Evolutionary conservation across 2,888 invertebrate species (phyloP), one percentile per base, ranked within the genome.

Genomic region (Opisthograptis luteolata): DNA sequence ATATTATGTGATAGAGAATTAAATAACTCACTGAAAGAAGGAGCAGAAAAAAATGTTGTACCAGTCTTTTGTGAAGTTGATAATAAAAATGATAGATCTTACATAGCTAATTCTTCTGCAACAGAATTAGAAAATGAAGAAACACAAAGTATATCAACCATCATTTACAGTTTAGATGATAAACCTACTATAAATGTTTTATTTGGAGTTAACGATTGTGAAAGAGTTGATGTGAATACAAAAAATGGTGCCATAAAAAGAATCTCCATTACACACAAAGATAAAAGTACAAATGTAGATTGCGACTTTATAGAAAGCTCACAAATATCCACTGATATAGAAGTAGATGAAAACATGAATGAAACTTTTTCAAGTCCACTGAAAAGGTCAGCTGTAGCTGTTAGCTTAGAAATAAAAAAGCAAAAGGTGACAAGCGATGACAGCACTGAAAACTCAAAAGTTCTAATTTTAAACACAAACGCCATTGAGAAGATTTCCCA

Each of bases 401-500:
- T 88, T 69, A 86, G 76, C 62, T 64, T 88, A 66, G 86, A 87
- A 81, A 83, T 87, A 62, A 87, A 87, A 81, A 88, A 80, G 70
- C 78, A 78, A 64, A 85, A 79, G 55, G 52, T 73, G 70, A 69
- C 81, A 71, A 32, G 54, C 53, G 62, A 64, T 57, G 68, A 72
- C 62, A 69, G 59, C 51, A 58, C 60, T 71, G 80, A 81, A 70
- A 73, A 80, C 70, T 63, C 75, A 64, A 87, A 81, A 74, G 77
- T 90, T 90, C 89, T 87, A 76, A 86, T 86, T 89, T 88, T 88
- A 73, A 90, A 89, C 49, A 84, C 85, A 65, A 76, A 85, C 74
- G 84, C 83, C 76, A 80, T 84, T 73, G 81, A 84, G 66, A 85
- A 82, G 73, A 74, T 87, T 64, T 80, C 83, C 44, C 82, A 87